These are phyloP conservation scores for Galagoides demidoff DNA, from an alignment of 2,797 vertebrate species.

Conservation along the genomic window DNA sequence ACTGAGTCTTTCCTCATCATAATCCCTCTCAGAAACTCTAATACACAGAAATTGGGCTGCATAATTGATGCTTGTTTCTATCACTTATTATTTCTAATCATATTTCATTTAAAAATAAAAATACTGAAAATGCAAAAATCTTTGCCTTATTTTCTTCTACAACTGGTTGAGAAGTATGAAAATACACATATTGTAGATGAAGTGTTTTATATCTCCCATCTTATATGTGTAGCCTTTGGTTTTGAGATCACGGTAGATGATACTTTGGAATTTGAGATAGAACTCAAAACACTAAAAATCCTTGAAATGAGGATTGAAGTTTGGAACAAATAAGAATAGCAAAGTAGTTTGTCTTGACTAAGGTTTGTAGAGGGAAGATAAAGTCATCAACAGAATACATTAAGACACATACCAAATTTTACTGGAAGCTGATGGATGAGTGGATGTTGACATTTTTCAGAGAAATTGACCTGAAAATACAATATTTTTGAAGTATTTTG, in stretches of 20 bases:
- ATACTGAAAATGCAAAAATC: not conserved
- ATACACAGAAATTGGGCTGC: not conserved
- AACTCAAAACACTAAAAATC: not conserved
- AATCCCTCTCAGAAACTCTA: not conserved
- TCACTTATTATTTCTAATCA: not conserved
- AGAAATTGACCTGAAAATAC: constrained; percentile 61
- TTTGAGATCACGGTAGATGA: constrained; percentile 33
- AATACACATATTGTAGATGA: not conserved
- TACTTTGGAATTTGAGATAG: constrained; percentile 28
- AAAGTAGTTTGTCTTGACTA: not conserved
- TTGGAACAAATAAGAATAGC: constrained; percentile 10
- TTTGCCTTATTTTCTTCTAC: not conserved
- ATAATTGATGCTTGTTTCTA: not conserved
- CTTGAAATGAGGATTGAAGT: not conserved
- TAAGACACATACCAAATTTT: not conserved
- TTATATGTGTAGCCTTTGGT: not conserved
- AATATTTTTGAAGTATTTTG: constrained; percentile 60
- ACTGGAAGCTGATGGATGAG: constrained; percentile 55
- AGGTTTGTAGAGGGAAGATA: constrained; percentile 29
- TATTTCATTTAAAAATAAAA: not conserved
- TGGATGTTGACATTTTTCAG: constrained; percentile 58
- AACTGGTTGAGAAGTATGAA: not conserved
- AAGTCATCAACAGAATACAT: not conserved
- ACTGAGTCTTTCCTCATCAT: not conserved
- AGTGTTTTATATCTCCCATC: constrained; percentile 1